A percentile compares a stretch with the other conserved stretches of the same genome.
Conservation (phyloP, 1,140 invertebrate genomes). For the Trichonephila inaurata region DNA sequence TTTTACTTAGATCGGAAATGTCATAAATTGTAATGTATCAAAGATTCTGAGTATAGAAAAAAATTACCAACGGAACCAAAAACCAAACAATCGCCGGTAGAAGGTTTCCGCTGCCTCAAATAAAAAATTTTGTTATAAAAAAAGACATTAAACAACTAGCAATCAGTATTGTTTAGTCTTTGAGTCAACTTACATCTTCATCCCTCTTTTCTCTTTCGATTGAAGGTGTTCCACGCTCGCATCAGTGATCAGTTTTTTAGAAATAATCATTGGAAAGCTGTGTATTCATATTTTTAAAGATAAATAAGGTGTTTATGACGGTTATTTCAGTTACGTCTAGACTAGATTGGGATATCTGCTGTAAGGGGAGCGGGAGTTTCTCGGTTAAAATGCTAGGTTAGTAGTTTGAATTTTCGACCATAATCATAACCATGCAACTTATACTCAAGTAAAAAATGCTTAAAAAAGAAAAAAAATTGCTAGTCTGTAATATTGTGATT, state of each 20-base stretch:
- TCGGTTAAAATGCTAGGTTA: background rate
- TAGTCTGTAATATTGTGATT: background rate
- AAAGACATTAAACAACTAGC: background rate
- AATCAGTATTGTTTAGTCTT: slow-evolving; percentile 18
- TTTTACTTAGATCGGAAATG: too few species aligned
- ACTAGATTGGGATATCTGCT: background rate
- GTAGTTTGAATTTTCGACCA: background rate
- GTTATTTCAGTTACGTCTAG: background rate
- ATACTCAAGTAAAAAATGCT: background rate
- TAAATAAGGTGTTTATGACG: background rate
- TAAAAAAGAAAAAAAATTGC: background rate
- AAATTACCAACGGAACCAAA: too few species aligned
- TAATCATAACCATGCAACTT: background rate
- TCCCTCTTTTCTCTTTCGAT: background rate
- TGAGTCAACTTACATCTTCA: background rate
- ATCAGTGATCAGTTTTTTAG: background rate
- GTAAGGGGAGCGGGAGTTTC: background rate
- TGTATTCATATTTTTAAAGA: background rate
- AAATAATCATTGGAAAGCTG: background rate
- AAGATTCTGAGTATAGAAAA: too few species aligned
- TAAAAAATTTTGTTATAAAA: too few species aligned
- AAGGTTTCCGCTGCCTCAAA: too few species aligned
- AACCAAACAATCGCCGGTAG: too few species aligned
- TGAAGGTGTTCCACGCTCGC: background rate
- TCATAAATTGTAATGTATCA: too few species aligned